Evolutionary conservation across 2,797 vertebrate species (phyloP).

Genomic region (Tapera naevia): DNA sequence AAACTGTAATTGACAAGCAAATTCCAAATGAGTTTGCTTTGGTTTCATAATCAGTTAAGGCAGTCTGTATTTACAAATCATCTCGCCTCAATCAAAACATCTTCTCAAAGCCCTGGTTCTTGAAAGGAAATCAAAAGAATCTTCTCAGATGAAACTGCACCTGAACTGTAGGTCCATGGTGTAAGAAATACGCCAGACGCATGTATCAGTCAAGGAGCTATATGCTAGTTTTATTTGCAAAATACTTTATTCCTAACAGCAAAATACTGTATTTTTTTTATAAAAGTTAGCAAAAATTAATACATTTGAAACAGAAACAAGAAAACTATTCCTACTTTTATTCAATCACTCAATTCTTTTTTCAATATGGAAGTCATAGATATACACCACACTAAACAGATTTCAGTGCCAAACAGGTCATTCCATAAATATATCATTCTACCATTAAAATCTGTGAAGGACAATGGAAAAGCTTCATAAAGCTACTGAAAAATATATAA

Average conservation of each 20-base stretch:
- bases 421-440: constrained; percentile 51
- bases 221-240: constrained; percentile 46
- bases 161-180: neutral
- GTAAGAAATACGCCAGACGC: neutral
- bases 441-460: neutral
- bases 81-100: neutral
- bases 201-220: neutral
- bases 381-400: neutral
- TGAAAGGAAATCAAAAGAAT: neutral
- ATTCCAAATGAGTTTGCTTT: neutral
- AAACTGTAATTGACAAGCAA: neutral
- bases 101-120: neutral
- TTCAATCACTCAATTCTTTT: constrained; percentile 10
- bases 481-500: constrained; percentile 51
- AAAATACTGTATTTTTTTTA: constrained; percentile 57
- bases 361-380: neutral
- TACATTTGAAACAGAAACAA: constrained; percentile 30
- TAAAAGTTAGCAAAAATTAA: constrained; percentile 53
- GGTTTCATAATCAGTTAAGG: neutral
- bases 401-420: neutral
- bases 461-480: constrained; percentile 3
- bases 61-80: neutral
- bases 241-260: constrained; percentile 55
- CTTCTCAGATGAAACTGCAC: neutral
- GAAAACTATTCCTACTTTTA: constrained; percentile 35